A percentile compares a stretch with the other conserved stretches of the same genome.
These are phyloP conservation scores for Antechinus stuartii DNA, from an alignment of 2,113 vertebrate species.

Conservation along the genomic window DNA sequence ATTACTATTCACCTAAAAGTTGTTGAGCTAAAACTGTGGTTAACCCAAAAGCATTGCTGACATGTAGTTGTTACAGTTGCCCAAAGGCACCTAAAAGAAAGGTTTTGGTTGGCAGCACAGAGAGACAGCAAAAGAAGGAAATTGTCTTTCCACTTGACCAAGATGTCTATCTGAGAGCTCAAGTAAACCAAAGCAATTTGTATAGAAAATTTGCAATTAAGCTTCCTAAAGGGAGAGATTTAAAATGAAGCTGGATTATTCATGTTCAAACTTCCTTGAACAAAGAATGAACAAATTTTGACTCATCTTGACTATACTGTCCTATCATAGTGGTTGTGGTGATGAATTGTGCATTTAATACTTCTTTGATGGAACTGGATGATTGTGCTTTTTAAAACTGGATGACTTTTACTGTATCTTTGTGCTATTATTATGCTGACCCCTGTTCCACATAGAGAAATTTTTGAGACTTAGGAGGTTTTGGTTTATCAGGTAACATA, in stretches of 20 bases:
- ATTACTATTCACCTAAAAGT: neutral
- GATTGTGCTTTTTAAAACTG: neutral
- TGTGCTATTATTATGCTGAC: too few relatives aligned
- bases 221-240: neutral
- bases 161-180: neutral
- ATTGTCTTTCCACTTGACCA: neutral
- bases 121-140: neutral
- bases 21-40: neutral
- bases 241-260: neutral
- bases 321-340: neutral
- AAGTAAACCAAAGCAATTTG: neutral
- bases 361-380: neutral
- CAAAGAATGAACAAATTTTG: neutral
- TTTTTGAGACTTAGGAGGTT: neutral
- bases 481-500: neutral
- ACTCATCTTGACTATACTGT: neutral
- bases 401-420: neutral
- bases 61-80: neutral
- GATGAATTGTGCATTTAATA: neutral
- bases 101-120: neutral
- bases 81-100: neutral
- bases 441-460: neutral
- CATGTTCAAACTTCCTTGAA: neutral
- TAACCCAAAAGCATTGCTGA: neutral
- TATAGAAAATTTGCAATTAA: neutral